Conservation (phyloP, 2,113 vertebrate genomes). For the Laticauda colubrina region DNA sequence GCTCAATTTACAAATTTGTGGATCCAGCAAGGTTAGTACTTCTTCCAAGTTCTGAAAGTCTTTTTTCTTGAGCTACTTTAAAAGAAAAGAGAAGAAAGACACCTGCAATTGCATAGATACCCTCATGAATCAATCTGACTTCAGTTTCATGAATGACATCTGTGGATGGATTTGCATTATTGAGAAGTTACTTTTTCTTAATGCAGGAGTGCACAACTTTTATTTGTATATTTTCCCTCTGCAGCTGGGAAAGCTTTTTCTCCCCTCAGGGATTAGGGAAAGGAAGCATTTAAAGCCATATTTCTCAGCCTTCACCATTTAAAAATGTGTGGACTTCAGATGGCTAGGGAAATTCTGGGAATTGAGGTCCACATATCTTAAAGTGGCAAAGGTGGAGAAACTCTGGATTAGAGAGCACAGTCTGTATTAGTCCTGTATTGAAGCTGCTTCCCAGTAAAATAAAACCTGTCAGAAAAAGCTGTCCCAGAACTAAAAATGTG, state of each 20-base stretch:
- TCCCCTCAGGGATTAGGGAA: not conserved
- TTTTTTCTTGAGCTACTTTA: not conserved
- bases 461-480: not conserved
- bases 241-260: not conserved
- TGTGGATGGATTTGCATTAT: not conserved
- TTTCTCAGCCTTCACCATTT: not conserved
- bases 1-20: conserved; percentile 81
- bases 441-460: not conserved
- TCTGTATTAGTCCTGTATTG: not conserved
- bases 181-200: conserved; percentile 1
- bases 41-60: conserved; percentile 18
- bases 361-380: not conserved
- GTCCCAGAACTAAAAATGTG: not conserved
- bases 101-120: not conserved
- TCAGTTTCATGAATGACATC: not conserved
- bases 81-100: not conserved
- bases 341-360: not conserved
- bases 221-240: not conserved
- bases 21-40: conserved; percentile 81
- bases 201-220: not conserved
- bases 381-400: not conserved
- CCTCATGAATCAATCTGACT: not conserved
- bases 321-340: not conserved
- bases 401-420: not conserved
- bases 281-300: not conserved